Conservation (phyloP, 2,113 vertebrate genomes). For the Lophius piscatorius region DNA sequence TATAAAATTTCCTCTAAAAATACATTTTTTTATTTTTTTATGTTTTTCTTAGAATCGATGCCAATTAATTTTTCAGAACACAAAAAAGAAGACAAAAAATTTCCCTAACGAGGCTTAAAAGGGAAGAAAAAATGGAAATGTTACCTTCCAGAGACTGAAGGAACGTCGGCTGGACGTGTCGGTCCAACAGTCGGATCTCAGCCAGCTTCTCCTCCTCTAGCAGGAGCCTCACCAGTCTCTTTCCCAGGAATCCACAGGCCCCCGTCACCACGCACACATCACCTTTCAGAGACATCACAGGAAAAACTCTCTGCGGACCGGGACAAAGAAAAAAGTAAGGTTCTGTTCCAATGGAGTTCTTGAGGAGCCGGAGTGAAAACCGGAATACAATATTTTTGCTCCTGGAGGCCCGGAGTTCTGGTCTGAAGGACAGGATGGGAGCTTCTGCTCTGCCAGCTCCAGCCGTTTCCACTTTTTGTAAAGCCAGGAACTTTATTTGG, state of each 20-base stretch:
- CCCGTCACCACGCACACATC: slow-evolving; percentile 90
- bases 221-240: slow-evolving; percentile 81
- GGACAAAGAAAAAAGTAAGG: neutral
- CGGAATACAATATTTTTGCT: neutral
- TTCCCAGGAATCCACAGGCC: slow-evolving; percentile 89
- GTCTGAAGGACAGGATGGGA: neutral
- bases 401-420: neutral
- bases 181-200: slow-evolving; percentile 88
- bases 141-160: slow-evolving; percentile 74
- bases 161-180: slow-evolving; percentile 65
- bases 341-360: neutral
- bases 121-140: neutral
- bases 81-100: no score
- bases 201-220: slow-evolving; percentile 81
- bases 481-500: slow-evolving; percentile 10
- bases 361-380: neutral
- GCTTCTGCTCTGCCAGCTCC: slow-evolving; percentile 38
- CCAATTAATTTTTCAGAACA: no score
- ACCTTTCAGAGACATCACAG: slow-evolving; percentile 77
- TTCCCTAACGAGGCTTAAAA: no score
- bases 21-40: no score
- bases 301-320: neutral
- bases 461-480: slow-evolving; percentile 28
- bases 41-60: no score
- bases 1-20: no score